Evolutionary conservation across 2,113 vertebrate genomes (phyloP).

Genomic region (Colossoma macropomum): DNA sequence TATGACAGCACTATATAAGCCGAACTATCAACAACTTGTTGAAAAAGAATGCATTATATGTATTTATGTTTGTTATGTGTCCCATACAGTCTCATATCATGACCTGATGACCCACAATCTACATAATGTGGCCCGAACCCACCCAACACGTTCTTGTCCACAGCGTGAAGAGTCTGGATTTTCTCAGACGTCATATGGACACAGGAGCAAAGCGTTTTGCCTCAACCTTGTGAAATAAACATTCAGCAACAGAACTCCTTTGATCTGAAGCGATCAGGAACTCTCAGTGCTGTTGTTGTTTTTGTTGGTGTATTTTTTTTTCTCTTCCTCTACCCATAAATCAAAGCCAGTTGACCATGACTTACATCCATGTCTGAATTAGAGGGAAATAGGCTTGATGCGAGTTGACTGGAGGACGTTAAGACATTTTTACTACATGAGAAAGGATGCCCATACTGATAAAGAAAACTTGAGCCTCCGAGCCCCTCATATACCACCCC

Average conservation of each 20-base stretch:
- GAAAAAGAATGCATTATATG: too few species aligned
- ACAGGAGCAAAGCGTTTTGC: background rate
- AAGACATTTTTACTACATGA: conserved; percentile 39
- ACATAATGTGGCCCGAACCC: too few species aligned
- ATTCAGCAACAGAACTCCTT: conserved; percentile 60
- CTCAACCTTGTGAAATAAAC: conserved; percentile 44
- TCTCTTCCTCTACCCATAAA: conserved; percentile 52
- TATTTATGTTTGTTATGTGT: too few species aligned
- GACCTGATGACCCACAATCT: too few species aligned
- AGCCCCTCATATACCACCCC: conserved; percentile 15
- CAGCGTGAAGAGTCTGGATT: too few species aligned
- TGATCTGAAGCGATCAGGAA: conserved; percentile 70
- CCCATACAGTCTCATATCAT: too few species aligned
- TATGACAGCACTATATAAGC: too few species aligned
- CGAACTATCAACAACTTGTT: too few species aligned
- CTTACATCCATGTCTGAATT: conserved; percentile 58
- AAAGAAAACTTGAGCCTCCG: background rate
- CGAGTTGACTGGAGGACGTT: conserved; percentile 2
- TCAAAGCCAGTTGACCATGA: conserved; percentile 69
- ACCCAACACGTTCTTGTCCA: too few species aligned
- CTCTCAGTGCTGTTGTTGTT: conserved; percentile 59
- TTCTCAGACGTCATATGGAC: background rate
- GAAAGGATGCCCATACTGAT: conserved; percentile 28
- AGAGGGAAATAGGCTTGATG: conserved; percentile 36
- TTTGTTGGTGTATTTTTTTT: conserved; percentile 40